These are phyloP conservation scores for Danio aesculapii DNA, from an alignment of 2,797 vertebrate species.

Conservation along the genomic window DNA sequence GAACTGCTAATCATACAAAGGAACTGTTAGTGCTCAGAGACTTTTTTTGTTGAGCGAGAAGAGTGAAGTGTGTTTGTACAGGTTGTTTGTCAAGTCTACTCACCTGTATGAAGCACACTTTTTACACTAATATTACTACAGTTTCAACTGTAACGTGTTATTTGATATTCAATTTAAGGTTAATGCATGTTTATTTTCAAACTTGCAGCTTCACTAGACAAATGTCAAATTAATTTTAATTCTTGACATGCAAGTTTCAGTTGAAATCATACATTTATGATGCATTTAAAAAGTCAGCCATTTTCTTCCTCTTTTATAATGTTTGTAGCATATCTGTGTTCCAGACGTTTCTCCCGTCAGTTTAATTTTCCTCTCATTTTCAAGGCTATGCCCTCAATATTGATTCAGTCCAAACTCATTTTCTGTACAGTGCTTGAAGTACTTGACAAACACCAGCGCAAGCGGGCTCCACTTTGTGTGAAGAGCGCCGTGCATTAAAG, in stretches of 20 bases:
- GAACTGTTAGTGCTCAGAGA: too few species aligned
- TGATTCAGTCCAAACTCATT: conserved; percentile 12
- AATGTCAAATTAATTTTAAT: not conserved
- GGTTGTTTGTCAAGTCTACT: too few species aligned
- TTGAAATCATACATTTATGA: too few species aligned
- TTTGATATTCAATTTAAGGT: not conserved
- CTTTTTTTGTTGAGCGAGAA: too few species aligned
- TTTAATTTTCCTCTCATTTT: conserved; percentile 10
- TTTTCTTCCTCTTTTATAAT: not conserved
- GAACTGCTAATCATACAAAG: too few species aligned
- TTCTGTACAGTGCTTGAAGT: conserved; percentile 11
- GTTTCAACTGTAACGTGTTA: too few species aligned
- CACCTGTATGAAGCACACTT: too few species aligned
- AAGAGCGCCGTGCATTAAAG: conserved; percentile 3
- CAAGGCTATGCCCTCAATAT: conserved; percentile 1
- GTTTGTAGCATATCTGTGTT: not conserved
- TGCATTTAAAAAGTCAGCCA: not conserved
- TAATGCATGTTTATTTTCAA: not conserved
- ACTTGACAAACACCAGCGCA: conserved; percentile 5
- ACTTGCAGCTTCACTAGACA: not conserved
- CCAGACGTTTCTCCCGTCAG: not conserved
- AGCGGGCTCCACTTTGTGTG: not conserved
- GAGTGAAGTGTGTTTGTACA: too few species aligned
- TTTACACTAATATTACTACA: too few species aligned
- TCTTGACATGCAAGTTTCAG: not conserved